Conservation (phyloP, 2,113 vertebrate species). For the pig (Sus scrofa) region T2T-Sscrofa CM000818.6:128231001-128231500, state of each 20-base stretch:
- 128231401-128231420: background rate
- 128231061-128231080: background rate
- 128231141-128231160: too few species aligned
- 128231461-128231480: accelerated
- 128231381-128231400: accelerated
- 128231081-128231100: accelerated
- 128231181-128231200: background rate
- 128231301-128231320: accelerated
- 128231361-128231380: background rate
- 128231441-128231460: background rate
- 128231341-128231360: accelerated
- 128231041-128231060: accelerated
- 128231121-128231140: accelerated
- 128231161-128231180: background rate
- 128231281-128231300: background rate
- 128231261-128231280: background rate
- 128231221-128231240: accelerated
- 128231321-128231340: too few species aligned
- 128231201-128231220: accelerated
- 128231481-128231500: accelerated
- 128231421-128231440: background rate
- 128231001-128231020: accelerated
- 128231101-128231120: background rate
- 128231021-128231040: accelerated
- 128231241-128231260: too few species aligned